Conservation (phyloP, 2,797 vertebrate species). For the Ctenopoma multispine region DNA sequence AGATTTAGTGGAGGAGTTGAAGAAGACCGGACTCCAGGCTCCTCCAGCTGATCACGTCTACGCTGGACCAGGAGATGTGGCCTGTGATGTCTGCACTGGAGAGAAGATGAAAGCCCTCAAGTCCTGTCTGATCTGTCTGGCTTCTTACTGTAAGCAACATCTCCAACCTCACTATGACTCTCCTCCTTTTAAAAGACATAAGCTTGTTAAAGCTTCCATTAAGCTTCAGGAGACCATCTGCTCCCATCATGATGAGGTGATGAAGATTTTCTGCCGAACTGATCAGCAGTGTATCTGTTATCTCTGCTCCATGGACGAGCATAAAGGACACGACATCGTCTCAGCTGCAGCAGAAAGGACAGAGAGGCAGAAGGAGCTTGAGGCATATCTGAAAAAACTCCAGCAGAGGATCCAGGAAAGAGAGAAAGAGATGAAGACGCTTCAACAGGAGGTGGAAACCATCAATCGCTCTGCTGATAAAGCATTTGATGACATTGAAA, state of each 20-base stretch:
- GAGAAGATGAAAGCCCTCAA: conserved; percentile 20
- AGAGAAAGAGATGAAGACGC: background rate
- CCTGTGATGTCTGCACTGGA: conserved; percentile 11
- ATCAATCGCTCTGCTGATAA: conserved; percentile 18
- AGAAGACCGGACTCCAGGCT: conserved; percentile 5
- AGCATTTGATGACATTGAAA: conserved; percentile 6
- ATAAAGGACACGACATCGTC: background rate
- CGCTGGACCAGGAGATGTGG: conserved; percentile 17
- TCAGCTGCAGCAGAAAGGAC: conserved; percentile 2
- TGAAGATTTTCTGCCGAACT: conserved; percentile 18
- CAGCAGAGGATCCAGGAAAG: conserved; percentile 6
- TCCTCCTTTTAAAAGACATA: conserved; percentile 4
- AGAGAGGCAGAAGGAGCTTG: background rate
- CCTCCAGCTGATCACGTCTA: conserved; percentile 10
- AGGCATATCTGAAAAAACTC: background rate
- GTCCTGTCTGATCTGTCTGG: background rate
- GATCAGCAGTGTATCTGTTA: conserved; percentile 8
- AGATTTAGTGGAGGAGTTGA: background rate
- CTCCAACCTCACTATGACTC: conserved; percentile 9
- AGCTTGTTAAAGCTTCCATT: background rate
- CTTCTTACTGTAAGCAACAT: background rate
- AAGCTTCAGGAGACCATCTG: conserved; percentile 21
- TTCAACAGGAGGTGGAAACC: background rate
- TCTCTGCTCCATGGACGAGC: conserved; percentile 22
- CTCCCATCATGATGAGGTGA: conserved; percentile 1